Conservation (phyloP, 2,888 invertebrate genomes). For the Dynastes maya region DNA sequence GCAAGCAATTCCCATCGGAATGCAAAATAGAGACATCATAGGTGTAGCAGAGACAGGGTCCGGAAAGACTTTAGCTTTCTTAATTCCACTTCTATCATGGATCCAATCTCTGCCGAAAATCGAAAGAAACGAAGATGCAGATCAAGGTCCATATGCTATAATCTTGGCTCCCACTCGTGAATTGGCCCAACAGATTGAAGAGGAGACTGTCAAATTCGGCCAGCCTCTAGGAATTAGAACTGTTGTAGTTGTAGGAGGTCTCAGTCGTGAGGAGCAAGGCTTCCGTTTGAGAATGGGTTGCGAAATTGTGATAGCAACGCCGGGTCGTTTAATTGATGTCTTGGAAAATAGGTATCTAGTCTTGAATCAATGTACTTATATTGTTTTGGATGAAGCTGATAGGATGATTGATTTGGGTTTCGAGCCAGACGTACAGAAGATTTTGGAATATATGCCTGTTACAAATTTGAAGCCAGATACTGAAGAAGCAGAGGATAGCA, state of each 20-base stretch:
- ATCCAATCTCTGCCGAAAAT: slow-evolving; percentile 98
- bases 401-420: slow-evolving; percentile 99
- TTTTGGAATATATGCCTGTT: slow-evolving; percentile 98
- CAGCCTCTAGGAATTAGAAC: slow-evolving; percentile 89
- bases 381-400: slow-evolving; percentile 97
- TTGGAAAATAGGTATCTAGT: slow-evolving; percentile 98
- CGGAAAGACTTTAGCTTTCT: slow-evolving; percentile 98
- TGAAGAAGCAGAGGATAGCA: slow-evolving; percentile 94
- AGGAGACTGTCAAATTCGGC: slow-evolving; percentile 98
- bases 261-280: slow-evolving; percentile 98
- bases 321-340: slow-evolving; percentile 99
- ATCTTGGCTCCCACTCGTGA: slow-evolving; percentile 99
- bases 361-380: slow-evolving; percentile 97
- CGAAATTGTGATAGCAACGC: slow-evolving; percentile 99
- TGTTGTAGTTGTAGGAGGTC: slow-evolving; percentile 97
- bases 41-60: slow-evolving; percentile 98
- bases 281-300: slow-evolving; percentile 96
- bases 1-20: slow-evolving; percentile 98
- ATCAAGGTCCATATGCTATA: slow-evolving; percentile 98
- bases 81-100: slow-evolving; percentile 97
- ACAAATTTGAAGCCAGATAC: slow-evolving; percentile 98
- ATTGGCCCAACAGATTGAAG: slow-evolving; percentile 99
- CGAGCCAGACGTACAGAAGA: slow-evolving; percentile 98
- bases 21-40: slow-evolving; percentile 96
- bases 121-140: slow-evolving; percentile 90